phyloP scores from a whole-genome alignment of 2,888 invertebrate species.

The Iselma pallidipennis region DNA sequence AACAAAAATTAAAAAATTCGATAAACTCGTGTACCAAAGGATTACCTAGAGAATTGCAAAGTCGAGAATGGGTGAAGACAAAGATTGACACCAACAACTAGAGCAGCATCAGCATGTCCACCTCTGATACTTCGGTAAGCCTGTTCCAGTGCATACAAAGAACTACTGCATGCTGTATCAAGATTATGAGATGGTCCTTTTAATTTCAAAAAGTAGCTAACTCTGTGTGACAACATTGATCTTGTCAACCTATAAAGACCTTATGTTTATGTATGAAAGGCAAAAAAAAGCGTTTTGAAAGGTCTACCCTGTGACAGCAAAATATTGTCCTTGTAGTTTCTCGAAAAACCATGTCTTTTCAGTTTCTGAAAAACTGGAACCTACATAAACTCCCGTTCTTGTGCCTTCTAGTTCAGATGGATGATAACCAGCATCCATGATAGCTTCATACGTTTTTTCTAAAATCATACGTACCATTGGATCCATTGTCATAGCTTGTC shows the following conservation, averaged over 20 bases:
- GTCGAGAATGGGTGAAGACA: conserved; percentile 84
- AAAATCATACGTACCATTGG: conserved; percentile 63
- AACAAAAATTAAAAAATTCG: conserved; percentile 55
- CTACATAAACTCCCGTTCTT: conserved; percentile 79
- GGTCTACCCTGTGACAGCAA: conserved; percentile 61
- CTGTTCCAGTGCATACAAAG: conserved; percentile 82
- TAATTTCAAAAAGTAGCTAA: conserved; percentile 85
- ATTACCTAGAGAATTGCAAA: conserved; percentile 74
- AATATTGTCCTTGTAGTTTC: conserved; percentile 62
- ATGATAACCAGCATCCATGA: conserved; percentile 67
- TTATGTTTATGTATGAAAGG: too few relatives aligned
- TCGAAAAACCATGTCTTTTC: conserved; percentile 76
- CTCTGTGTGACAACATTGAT: conserved; percentile 87
- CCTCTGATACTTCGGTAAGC: conserved; percentile 73
- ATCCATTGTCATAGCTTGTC: conserved; percentile 64
- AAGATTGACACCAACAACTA: conserved; percentile 84
- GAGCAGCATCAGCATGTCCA: conserved; percentile 82
- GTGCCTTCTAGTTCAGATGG: conserved; percentile 72
- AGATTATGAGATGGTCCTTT: conserved; percentile 85
- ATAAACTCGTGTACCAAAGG: conserved; percentile 60
- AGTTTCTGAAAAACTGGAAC: conserved; percentile 76
- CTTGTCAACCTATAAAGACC: conserved; percentile 75
- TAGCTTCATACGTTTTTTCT: conserved; percentile 63
- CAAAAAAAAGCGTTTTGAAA: neutral
- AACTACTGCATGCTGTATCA: conserved; percentile 90